Evolutionary conservation across 2,113 vertebrate genomes (phyloP).

Genomic region (Eulemur rufifrons): DNA sequence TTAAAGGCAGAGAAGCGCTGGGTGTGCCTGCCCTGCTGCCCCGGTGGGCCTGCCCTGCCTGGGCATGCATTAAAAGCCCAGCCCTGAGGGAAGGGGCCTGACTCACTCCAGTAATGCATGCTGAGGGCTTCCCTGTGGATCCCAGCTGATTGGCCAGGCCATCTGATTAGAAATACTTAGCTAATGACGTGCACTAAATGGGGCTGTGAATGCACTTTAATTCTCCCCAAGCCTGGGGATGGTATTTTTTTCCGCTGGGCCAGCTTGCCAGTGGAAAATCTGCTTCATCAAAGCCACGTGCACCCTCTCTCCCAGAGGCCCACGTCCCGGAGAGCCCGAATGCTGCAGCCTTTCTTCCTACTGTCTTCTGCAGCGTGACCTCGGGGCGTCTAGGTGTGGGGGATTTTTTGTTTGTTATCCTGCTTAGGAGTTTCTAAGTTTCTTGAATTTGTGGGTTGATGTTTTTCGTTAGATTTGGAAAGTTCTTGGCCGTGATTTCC

Average conservation of each 20-base stretch:
- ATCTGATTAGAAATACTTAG: constrained; percentile 60
- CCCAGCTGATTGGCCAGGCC: neutral
- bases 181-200: neutral
- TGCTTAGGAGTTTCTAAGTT: neutral
- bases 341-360: rapidly evolving
- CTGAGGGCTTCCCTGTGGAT: constrained; percentile 16
- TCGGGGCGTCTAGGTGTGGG: neutral
- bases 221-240: neutral
- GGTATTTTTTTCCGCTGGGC: neutral
- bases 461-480: neutral
- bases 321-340: neutral
- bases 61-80: neutral
- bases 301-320: neutral
- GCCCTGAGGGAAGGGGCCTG: neutral
- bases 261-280: neutral
- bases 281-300: neutral
- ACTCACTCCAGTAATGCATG: constrained; percentile 53
- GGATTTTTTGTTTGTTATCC: neutral
- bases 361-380: neutral
- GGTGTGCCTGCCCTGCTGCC: constrained; percentile 21
- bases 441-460: neutral
- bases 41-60: neutral
- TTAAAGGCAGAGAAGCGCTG: constrained; percentile 51
- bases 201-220: neutral
- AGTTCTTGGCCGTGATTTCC: neutral